Evolutionary conservation across 64 coral and sea anemone species (phyloP).

Genomic region (Montipora sp.): DNA sequence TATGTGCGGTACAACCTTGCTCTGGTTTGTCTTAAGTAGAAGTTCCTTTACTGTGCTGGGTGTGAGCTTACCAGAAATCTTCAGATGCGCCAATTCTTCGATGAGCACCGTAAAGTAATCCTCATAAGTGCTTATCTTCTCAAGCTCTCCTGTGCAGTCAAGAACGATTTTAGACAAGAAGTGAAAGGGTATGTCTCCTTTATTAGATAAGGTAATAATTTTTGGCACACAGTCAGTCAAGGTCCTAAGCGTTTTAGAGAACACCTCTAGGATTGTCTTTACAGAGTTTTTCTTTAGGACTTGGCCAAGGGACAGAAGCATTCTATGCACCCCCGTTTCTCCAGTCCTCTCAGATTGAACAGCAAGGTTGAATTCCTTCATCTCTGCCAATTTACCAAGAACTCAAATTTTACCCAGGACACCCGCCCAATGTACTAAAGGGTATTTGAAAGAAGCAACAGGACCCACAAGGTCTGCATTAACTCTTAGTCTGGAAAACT

Average conservation of each 20-base stretch:
- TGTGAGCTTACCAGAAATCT: slow-evolving; percentile 2
- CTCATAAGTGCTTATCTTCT: slow-evolving; percentile 28
- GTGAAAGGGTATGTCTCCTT: slow-evolving; percentile 26
- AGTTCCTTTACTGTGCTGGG: background rate
- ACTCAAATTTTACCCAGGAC: slow-evolving; percentile 31
- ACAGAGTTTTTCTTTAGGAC: background rate
- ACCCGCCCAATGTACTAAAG: slow-evolving; percentile 33
- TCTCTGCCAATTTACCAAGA: slow-evolving; percentile 1
- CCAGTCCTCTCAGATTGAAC: slow-evolving; percentile 22
- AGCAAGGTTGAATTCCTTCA: slow-evolving; percentile 39
- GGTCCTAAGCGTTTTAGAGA: background rate
- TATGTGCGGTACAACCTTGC: background rate
- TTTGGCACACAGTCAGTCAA: slow-evolving; percentile 3
- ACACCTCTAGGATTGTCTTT: slow-evolving; percentile 7
- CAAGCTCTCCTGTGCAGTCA: slow-evolving; percentile 26
- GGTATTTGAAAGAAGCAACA: slow-evolving; percentile 19
- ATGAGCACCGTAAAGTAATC: slow-evolving; percentile 17
- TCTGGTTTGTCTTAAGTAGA: slow-evolving; percentile 23
- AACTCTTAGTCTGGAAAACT: background rate
- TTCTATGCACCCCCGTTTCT: slow-evolving; percentile 36
- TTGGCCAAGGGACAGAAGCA: slow-evolving; percentile 5
- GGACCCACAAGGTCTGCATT: slow-evolving; percentile 8
- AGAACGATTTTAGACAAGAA: slow-evolving; percentile 30
- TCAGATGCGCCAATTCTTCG: background rate
- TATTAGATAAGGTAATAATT: background rate